Conservation (phyloP, 1,140 invertebrate species). For the Macrocentrus cingulum region DNA sequence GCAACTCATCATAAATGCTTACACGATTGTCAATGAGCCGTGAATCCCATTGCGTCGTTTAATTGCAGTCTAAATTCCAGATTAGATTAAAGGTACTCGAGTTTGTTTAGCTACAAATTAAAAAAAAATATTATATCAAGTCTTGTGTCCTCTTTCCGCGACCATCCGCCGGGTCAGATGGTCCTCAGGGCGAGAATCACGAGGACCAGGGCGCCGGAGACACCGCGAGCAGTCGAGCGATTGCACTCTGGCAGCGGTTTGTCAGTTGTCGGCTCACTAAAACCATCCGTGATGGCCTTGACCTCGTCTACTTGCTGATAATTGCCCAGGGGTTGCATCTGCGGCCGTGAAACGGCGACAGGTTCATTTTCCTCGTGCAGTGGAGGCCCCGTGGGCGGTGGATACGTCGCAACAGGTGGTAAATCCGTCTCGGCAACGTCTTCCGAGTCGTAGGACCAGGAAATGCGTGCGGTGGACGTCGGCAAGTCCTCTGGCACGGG, state of each 20-base stretch:
- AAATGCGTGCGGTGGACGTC: slow-evolving; percentile 1
- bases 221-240: slow-evolving; percentile 8
- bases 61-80: background rate
- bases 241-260: slow-evolving; percentile 31
- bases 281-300: background rate
- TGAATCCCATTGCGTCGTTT: background rate
- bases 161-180: slow-evolving; percentile 8
- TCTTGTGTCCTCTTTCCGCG: background rate
- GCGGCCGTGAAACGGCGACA: background rate
- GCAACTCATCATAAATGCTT: slow-evolving; percentile 2
- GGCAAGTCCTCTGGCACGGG: too few relatives aligned
- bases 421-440: slow-evolving; percentile 14
- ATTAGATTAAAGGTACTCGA: slow-evolving; percentile 6
- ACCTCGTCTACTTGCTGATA: slow-evolving; percentile 32
- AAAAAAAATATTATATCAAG: slow-evolving; percentile 1
- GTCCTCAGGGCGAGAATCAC: slow-evolving; percentile 14
- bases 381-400: background rate
- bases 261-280: slow-evolving; percentile 26
- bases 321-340: slow-evolving; percentile 35
- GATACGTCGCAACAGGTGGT: background rate
- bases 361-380: background rate
- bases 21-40: slow-evolving; percentile 16
- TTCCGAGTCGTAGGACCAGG: slow-evolving; percentile 13
- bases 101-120: slow-evolving; percentile 4
- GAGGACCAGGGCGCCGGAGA: slow-evolving; percentile 12